These are phyloP conservation scores for Drosophila seclusa DNA, from an alignment of 2,888 invertebrate species.

Conservation along the genomic window DNA sequence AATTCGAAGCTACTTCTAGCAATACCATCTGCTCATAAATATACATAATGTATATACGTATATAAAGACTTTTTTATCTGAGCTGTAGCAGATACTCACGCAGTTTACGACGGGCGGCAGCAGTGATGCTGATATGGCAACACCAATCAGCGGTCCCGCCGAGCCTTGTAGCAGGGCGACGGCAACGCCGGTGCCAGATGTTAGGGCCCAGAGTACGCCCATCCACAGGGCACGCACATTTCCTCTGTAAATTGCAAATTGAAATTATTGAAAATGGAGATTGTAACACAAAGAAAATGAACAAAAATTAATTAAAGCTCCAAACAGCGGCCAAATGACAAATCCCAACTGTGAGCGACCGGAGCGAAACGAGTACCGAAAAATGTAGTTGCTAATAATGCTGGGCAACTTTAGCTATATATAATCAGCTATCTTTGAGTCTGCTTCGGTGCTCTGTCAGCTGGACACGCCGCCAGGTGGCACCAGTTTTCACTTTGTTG, in stretches of 20 bases:
- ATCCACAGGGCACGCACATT: slow-evolving; percentile 90
- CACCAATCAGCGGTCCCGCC: slow-evolving; percentile 93
- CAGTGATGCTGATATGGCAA: slow-evolving; percentile 95
- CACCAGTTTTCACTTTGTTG: slow-evolving; percentile 20
- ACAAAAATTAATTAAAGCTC: slow-evolving; percentile 61
- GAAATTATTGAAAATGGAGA: slow-evolving; percentile 48
- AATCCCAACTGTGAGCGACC: slow-evolving; percentile 49
- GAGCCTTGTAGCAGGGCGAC: slow-evolving; percentile 94
- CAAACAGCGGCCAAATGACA: slow-evolving; percentile 55
- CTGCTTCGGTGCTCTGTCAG: slow-evolving; percentile 64
- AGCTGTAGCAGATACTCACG: slow-evolving; percentile 86
- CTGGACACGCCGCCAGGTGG: slow-evolving; percentile 66
- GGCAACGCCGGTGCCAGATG: slow-evolving; percentile 92
- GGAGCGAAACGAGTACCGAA: slow-evolving; percentile 30
- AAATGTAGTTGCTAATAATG: slow-evolving; percentile 66
- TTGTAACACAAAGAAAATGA: slow-evolving; percentile 13
- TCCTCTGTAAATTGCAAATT: slow-evolving; percentile 86
- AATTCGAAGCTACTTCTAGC: neutral
- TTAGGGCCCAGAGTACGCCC: slow-evolving; percentile 90
- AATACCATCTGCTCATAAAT: slow-evolving; percentile 47
- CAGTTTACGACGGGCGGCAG: slow-evolving; percentile 94
- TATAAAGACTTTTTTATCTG: neutral
- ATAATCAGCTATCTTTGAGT: neutral
- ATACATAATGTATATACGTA: neutral
- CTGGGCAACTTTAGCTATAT: slow-evolving; percentile 19